A percentile compares a stretch with the other conserved stretches of the same genome.
Conservation (phyloP, 2,888 invertebrate species). For the Hipparchia sbordonii region DNA sequence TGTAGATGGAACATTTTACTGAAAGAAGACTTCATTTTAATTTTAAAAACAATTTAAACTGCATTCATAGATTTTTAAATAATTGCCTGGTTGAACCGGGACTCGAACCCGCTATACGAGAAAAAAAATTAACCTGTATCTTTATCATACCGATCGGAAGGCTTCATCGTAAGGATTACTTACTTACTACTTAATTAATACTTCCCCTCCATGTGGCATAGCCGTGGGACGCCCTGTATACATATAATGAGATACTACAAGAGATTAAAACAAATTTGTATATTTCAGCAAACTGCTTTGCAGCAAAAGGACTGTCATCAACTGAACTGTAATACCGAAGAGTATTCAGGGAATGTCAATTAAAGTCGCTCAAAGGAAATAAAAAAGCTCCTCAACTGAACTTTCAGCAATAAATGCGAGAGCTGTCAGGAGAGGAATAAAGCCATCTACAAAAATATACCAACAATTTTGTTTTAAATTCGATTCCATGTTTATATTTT, state of each 20-base stretch:
- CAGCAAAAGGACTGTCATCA: background rate
- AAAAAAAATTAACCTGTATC: too few species aligned
- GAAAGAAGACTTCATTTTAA: too few species aligned
- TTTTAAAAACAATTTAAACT: too few species aligned
- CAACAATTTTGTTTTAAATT: slow-evolving; percentile 1
- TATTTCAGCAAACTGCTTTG: background rate
- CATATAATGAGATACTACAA: background rate
- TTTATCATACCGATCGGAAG: too few species aligned
- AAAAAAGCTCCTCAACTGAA: slow-evolving; percentile 16
- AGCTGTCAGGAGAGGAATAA: slow-evolving; percentile 14
- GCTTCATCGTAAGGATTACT: too few species aligned
- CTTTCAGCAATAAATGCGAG: slow-evolving; percentile 21
- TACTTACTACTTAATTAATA: too few species aligned
- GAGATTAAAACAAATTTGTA: background rate
- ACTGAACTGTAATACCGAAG: background rate
- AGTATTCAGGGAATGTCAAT: slow-evolving; percentile 15
- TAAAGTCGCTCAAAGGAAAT: slow-evolving; percentile 19
- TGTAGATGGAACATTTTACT: too few species aligned
- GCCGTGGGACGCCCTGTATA: too few species aligned
- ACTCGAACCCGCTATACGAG: too few species aligned
- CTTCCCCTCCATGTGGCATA: too few species aligned
- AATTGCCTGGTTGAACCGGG: too few species aligned
- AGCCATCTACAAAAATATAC: slow-evolving; percentile 10
- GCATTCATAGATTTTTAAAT: too few species aligned
- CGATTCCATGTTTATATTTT: background rate